Evolutionary conservation across 2,797 vertebrate species (phyloP), one percentile per base, ranked within the genome.

Genomic region (Sandelia bainsii): DNA sequence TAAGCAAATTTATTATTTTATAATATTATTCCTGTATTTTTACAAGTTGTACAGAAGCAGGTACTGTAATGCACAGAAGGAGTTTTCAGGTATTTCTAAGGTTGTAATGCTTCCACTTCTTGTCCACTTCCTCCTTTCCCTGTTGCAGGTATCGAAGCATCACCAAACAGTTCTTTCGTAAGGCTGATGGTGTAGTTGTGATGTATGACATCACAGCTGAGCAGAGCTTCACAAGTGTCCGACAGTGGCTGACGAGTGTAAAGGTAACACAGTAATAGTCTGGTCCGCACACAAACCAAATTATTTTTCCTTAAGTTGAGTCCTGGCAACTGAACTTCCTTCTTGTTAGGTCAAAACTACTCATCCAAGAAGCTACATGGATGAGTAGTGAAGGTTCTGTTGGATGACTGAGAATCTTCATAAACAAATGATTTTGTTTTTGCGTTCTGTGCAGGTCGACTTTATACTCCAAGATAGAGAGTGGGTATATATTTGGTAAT

Each of bases 151-250:
- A 98, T 79, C 95, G 95, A 60, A 97, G 97, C 88, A 96, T 99
- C 87, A 97, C 97, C 48, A 98, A 97, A 77, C 97, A 99, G 84
- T 99, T 98, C 92, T 99, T 99, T 87, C 94, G 97, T 40, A 98
- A 98, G 90, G 96, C 95, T 0, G 97, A 99, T 0, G 97, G 96
- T 0, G 95, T 98, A 37, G 87, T 97, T 29, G 91, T 99, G 70
- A 96, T 98, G 93, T 98, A 99, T 19, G 97, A 99, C 49, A 92
- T 98, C 90, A 98, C 95, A 3, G 79, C 84, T 9, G 94, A 92
- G 86, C 92, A 93, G 69, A 96, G 96, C 1, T 99, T 98, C 91
- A 94, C 92, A 4, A 93, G 95, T 0, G 95, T 99, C 44, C 95
- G 95, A 39, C 95, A 95, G 40, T 99, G 97, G 97, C 87, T 99